Percentiles rank a stretch among this genome's conserved stretches.
These are phyloP conservation scores for Phoenicopterus ruber DNA, from an alignment of 2,113 vertebrate genomes.

Conservation along the genomic window DNA sequence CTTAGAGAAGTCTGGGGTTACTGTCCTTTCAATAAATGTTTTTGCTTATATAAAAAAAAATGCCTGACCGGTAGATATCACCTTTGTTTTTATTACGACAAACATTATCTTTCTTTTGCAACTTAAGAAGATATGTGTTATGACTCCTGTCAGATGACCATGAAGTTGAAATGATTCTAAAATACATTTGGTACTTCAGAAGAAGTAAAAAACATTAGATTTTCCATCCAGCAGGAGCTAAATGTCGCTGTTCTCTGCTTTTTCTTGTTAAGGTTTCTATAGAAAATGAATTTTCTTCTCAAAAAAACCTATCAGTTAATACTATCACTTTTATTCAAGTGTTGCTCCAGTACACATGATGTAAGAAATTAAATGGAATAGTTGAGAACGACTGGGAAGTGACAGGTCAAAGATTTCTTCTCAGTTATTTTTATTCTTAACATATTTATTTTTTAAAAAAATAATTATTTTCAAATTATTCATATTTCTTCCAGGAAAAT, in stretches of 20 bases:
- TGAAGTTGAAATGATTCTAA: constrained; percentile 18
- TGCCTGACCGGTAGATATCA: background rate
- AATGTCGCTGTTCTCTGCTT: background rate
- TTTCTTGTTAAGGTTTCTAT: background rate
- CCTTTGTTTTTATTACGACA: background rate
- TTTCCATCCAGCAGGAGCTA: constrained; percentile 36
- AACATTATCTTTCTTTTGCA: background rate
- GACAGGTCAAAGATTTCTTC: background rate
- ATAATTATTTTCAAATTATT: background rate
- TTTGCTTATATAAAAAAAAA: background rate
- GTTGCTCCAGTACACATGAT: background rate
- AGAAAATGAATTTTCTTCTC: background rate
- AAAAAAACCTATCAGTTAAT: background rate
- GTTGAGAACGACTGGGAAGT: background rate
- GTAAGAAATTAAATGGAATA: background rate
- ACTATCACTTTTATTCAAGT: background rate
- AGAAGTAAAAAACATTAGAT: constrained; percentile 22
- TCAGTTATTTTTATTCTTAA: background rate
- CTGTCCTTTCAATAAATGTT: background rate
- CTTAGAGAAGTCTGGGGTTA: background rate
- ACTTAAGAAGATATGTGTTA: background rate
- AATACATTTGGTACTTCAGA: constrained; percentile 21
- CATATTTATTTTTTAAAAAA: background rate
- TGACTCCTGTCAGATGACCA: background rate
- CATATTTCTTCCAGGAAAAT: background rate